Evolutionary conservation across 2,113 vertebrate genomes (phyloP).

Genomic region (Marmota monax): DNA sequence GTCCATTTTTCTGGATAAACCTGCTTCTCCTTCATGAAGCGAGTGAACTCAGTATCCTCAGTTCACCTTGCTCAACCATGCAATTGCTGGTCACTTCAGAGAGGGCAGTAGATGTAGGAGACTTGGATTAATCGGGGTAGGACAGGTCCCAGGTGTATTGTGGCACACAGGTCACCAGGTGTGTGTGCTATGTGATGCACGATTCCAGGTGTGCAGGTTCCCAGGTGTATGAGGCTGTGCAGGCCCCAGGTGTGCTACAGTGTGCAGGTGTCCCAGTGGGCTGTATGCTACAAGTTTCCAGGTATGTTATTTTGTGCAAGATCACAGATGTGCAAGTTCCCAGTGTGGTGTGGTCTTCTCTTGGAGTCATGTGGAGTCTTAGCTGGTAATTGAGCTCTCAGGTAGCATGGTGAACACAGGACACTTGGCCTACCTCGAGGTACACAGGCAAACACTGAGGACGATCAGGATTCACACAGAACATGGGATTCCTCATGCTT

Average conservation of each 20-base stretch:
- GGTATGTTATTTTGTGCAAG: neutral
- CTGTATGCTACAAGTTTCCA: neutral
- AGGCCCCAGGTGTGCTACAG: neutral
- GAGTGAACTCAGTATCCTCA: neutral
- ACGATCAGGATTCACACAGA: accelerated
- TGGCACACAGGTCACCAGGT: no score
- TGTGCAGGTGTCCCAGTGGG: no score
- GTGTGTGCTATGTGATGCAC: neutral
- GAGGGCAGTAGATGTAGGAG: neutral
- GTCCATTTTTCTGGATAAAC: neutral
- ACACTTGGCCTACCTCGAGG: accelerated
- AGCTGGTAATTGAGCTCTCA: neutral
- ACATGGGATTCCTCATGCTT: no score
- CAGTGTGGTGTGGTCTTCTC: accelerated
- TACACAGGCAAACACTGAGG: accelerated
- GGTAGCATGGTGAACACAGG: no score
- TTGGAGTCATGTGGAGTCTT: neutral
- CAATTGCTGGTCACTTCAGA: neutral
- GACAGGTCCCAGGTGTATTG: no score
- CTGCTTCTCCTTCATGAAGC: neutral
- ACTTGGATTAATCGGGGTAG: no score
- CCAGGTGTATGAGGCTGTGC: no score
- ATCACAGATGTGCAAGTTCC: neutral
- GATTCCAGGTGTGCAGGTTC: neutral
- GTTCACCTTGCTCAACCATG: no score